A percentile compares a stretch with the other conserved stretches of the same genome.
phyloP scores from a whole-genome alignment of 2,113 vertebrate genomes.

The Dinomys branickii region DNA sequence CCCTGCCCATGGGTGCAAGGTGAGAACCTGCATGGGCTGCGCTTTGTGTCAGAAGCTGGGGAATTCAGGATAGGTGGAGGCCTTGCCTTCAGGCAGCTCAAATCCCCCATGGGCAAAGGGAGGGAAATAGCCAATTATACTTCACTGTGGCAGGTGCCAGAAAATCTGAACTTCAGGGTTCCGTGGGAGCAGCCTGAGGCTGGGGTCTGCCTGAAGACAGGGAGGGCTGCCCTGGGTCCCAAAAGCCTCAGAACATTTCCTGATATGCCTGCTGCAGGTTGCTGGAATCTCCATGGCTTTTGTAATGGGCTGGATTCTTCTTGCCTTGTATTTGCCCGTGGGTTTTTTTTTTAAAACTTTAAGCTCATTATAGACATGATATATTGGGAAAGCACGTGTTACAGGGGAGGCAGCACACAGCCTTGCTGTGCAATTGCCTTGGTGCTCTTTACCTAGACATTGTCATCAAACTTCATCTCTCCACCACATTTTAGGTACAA shows the following conservation, averaged over 20 bases:
- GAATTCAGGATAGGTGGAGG: not conserved
- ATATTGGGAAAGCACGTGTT: conserved; percentile 34
- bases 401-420: not conserved
- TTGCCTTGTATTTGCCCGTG: not conserved
- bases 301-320: not conserved
- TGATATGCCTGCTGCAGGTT: not conserved
- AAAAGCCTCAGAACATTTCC: not conserved
- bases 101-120: not conserved
- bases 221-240: not conserved
- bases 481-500: not conserved
- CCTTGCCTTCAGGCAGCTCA: not conserved
- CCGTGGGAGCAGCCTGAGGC: not conserved
- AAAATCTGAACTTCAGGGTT: not conserved
- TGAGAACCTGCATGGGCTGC: not conserved
- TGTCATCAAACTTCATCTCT: not conserved
- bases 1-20: rapidly evolving
- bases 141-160: not conserved
- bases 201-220: not conserved
- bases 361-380: conserved; percentile 28
- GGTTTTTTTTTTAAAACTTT: conserved; percentile 10
- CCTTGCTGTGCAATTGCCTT: conserved; percentile 10
- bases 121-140: not conserved
- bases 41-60: not conserved
- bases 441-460: conserved; percentile 48
- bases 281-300: not conserved